phyloP scores from a whole-genome alignment of 1,140 invertebrate genomes.

The Anastrepha obliqua region DNA sequence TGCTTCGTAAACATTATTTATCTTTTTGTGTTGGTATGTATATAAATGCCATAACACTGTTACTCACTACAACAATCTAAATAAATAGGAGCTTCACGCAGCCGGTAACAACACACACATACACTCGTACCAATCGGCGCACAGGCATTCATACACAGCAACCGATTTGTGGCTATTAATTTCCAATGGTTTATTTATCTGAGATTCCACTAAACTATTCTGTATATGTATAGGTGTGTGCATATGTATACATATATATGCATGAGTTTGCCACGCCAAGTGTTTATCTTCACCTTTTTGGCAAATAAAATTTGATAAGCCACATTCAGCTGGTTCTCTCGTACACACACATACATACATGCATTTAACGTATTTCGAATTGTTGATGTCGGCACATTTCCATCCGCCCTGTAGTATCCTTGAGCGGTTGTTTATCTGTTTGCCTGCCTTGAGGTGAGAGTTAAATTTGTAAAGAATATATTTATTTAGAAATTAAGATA shows the following conservation, averaged over 20 bases:
- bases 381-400: too few relatives aligned
- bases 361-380: too few relatives aligned
- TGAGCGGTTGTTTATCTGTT: conserved; percentile 14
- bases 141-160: too few relatives aligned
- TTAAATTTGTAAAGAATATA: conserved; percentile 13
- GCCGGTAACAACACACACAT: too few relatives aligned
- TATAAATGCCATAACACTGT: too few relatives aligned
- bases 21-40: too few relatives aligned
- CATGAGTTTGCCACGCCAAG: not conserved
- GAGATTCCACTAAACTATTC: not conserved
- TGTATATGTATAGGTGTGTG: not conserved
- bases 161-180: too few relatives aligned
- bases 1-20: too few relatives aligned
- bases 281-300: not conserved
- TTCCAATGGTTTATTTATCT: not conserved
- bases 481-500: conserved; percentile 41
- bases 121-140: too few relatives aligned
- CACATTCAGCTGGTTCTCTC: not conserved
- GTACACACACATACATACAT: not conserved
- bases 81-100: too few relatives aligned
- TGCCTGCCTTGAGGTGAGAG: conserved; percentile 23
- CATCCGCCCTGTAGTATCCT: not conserved
- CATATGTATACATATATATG: not conserved
- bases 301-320: conserved; percentile 30
- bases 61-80: too few relatives aligned